phyloP scores from a whole-genome alignment of 1,140 invertebrate genomes.

The Teleogryllus occipitalis region DNA sequence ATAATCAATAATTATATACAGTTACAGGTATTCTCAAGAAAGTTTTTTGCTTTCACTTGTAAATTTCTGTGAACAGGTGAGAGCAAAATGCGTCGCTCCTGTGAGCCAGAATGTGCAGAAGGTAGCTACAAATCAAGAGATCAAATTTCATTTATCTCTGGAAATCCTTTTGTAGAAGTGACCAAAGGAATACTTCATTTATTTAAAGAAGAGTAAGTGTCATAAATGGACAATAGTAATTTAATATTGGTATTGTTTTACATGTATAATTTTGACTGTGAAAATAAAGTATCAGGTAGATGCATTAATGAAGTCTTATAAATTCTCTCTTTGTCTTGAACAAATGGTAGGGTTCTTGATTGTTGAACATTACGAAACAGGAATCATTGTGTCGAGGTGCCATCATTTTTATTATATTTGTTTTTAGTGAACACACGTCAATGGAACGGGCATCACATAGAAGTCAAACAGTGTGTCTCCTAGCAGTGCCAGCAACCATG shows the following conservation, averaged over 20 bases:
- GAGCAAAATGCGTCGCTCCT: not conserved
- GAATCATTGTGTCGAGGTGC: slow-evolving; percentile 22
- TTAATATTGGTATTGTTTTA: slow-evolving; percentile 13
- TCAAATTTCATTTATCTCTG: slow-evolving; percentile 77
- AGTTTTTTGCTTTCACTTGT: not conserved
- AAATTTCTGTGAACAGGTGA: not conserved
- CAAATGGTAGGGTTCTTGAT: not conserved
- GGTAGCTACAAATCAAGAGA: slow-evolving; percentile 4
- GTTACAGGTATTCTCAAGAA: not conserved
- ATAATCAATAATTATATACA: not conserved
- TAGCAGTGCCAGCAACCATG: slow-evolving; percentile 86
- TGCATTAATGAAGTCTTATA: not conserved
- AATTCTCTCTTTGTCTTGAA: not conserved
- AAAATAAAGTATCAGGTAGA: not conserved
- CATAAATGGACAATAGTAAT: slow-evolving; percentile 20
- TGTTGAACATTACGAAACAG: not conserved
- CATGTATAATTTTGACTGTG: not conserved
- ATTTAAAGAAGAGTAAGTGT: slow-evolving; percentile 83
- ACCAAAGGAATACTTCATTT: slow-evolving; percentile 94
- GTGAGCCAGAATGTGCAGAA: slow-evolving; percentile 14
- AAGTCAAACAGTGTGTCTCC: slow-evolving; percentile 81
- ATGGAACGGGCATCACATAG: slow-evolving; percentile 45
- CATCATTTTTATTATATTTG: slow-evolving; percentile 15
- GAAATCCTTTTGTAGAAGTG: slow-evolving; percentile 94
- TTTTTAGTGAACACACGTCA: slow-evolving; percentile 46